A percentile compares a stretch with the other conserved stretches of the same genome.
Conservation (phyloP, 2,888 invertebrate species). For the Apodemia duryi region DNA sequence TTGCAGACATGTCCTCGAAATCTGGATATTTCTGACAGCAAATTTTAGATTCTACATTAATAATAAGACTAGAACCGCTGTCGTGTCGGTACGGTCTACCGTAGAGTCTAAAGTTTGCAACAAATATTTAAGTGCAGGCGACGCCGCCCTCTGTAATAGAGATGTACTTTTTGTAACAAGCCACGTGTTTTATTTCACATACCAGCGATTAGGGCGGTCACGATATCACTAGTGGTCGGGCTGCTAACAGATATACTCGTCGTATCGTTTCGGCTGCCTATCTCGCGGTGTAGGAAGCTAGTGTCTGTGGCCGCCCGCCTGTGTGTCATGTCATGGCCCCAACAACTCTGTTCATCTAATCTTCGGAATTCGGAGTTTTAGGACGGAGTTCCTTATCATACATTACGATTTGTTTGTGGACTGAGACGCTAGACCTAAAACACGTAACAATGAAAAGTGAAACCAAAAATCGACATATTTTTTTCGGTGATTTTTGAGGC, state of each 20-base stretch:
- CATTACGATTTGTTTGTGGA: too few relatives aligned
- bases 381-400: too few relatives aligned
- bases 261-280: too few relatives aligned
- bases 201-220: not conserved
- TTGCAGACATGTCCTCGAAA: slow-evolving; percentile 5
- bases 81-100: not conserved
- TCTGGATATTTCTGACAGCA: slow-evolving; percentile 18
- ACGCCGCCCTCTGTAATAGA: slow-evolving; percentile 51
- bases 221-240: not conserved
- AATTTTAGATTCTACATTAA: slow-evolving; percentile 24
- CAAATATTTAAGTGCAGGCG: slow-evolving; percentile 21
- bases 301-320: not conserved
- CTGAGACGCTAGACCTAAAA: too few relatives aligned
- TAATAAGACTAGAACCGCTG: not conserved
- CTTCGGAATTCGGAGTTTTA: too few relatives aligned
- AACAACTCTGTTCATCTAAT: too few relatives aligned
- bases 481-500: too few relatives aligned
- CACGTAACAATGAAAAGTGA: too few relatives aligned
- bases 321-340: not conserved
- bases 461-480: too few relatives aligned
- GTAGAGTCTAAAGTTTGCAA: slow-evolving; percentile 18
- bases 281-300: not conserved
- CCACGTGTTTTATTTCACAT: slow-evolving; percentile 43
- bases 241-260: not conserved
- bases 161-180: slow-evolving; percentile 63